Evolutionary conservation across 2,113 vertebrate species (phyloP).

Genomic region (Antechinus stuartii): DNA sequence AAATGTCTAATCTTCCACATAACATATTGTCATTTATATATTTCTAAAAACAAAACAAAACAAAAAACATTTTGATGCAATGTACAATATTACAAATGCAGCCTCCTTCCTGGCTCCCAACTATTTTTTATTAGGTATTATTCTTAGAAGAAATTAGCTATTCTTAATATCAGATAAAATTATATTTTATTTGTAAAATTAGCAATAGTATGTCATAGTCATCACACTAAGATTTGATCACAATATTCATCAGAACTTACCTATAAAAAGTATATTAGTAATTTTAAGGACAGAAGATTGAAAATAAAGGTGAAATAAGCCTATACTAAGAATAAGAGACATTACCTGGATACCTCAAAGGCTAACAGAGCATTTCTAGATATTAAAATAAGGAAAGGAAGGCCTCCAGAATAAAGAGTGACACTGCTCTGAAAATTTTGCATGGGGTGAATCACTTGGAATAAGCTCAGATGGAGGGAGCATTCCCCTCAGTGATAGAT

Average conservation of each 20-base stretch:
- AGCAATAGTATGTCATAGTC: not conserved
- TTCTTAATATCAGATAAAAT: not conserved
- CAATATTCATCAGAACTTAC: not conserved
- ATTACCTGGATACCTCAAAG: not conserved
- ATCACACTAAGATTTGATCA: not conserved
- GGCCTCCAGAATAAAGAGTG: not conserved
- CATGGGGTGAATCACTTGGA: not conserved
- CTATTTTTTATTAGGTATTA: not conserved
- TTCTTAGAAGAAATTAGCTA: not conserved
- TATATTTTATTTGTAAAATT: not conserved
- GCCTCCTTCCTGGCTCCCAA: not conserved
- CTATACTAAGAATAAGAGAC: not conserved
- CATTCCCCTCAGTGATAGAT: not conserved
- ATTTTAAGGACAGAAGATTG: not conserved
- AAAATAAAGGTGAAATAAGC: not conserved
- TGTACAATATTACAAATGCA: not conserved
- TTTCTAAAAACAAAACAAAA: not conserved
- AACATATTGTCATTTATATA: not conserved
- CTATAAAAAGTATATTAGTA: not conserved
- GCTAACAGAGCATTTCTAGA: not conserved
- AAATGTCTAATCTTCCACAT: not conserved
- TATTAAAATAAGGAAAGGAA: not conserved
- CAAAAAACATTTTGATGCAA: not conserved
- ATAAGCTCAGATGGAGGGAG: not conserved
- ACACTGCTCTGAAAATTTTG: not conserved